These are phyloP conservation scores for Limonius californicus DNA, from an alignment of 1,140 invertebrate species.

Conservation along the genomic window DNA sequence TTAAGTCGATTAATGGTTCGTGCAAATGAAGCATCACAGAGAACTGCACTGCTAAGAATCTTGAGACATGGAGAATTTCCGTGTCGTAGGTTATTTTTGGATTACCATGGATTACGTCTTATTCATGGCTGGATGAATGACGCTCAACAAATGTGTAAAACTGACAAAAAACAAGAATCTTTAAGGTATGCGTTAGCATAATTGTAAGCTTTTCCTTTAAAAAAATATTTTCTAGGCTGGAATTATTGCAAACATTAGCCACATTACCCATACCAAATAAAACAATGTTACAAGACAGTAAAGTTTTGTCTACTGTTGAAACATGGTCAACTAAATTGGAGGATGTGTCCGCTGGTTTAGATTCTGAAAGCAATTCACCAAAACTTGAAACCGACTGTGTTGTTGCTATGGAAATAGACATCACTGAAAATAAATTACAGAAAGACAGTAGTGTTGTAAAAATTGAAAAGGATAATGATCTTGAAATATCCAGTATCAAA, in stretches of 20 bases:
- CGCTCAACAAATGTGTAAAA: conserved; percentile 35
- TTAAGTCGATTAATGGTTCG: conserved; percentile 89
- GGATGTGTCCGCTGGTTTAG: conserved; percentile 47
- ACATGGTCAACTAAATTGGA: conserved; percentile 62
- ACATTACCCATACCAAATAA: conserved; percentile 89
- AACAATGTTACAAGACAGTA: conserved; percentile 88
- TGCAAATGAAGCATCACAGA: conserved; percentile 73
- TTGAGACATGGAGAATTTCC: conserved; percentile 70
- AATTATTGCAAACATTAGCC: conserved; percentile 75
- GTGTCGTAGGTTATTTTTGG: conserved; percentile 84
- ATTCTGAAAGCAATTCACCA: conserved; percentile 44
- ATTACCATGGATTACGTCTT: conserved; percentile 88
- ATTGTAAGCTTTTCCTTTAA: neutral
- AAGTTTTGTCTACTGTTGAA: conserved; percentile 78
- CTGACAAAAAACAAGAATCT: conserved; percentile 34
- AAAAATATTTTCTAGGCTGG: conserved; percentile 53
- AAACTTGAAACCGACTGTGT: conserved; percentile 32
- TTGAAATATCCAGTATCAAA: too few species aligned
- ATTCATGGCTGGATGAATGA: conserved; percentile 87
- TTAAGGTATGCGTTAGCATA: conserved; percentile 15
- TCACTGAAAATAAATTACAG: conserved; percentile 17
- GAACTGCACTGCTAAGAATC: conserved; percentile 65
- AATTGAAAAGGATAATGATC: conserved; percentile 8
- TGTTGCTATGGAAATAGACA: conserved; percentile 15
- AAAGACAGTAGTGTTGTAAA: conserved; percentile 18